A percentile compares a stretch with the other conserved stretches of the same genome.
Conservation (phyloP, 2,888 invertebrate genomes). For the Himalopsyche tibetana region DNA sequence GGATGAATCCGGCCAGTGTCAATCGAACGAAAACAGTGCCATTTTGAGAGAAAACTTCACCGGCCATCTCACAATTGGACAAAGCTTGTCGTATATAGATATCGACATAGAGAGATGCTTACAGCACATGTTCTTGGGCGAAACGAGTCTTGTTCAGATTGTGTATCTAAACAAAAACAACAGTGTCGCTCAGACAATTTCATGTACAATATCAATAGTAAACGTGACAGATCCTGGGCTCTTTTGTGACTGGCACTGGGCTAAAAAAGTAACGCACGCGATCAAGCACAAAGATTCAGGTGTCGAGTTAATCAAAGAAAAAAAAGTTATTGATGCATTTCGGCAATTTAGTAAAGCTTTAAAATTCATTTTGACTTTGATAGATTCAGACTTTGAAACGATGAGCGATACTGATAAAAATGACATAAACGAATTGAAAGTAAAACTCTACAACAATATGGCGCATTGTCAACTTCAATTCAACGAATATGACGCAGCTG, state of each 20-base stretch:
- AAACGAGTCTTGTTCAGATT: constrained; percentile 72
- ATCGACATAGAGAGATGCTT: constrained; percentile 76
- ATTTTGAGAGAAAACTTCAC: constrained; percentile 71
- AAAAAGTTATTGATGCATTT: constrained; percentile 82
- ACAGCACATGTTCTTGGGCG: constrained; percentile 76
- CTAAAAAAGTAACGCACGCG: constrained; percentile 75
- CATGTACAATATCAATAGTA: constrained; percentile 72
- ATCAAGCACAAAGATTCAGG: constrained; percentile 78
- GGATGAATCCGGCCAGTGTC: constrained; percentile 69
- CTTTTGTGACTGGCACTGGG: constrained; percentile 78
- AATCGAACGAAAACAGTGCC: constrained; percentile 68
- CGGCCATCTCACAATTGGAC: constrained; percentile 75
- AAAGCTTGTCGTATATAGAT: constrained; percentile 74
- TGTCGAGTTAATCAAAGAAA: constrained; percentile 80
- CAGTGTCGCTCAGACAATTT: constrained; percentile 70
- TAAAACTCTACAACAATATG: constrained; percentile 87
- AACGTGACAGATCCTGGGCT: constrained; percentile 73
- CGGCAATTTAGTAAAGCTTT: constrained; percentile 84
- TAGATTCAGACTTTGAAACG: constrained; percentile 77
- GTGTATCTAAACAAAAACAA: constrained; percentile 70
- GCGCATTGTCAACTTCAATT: constrained; percentile 87
- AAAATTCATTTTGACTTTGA: constrained; percentile 83
- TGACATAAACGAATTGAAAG: constrained; percentile 78
- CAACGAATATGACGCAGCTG: constrained; percentile 81
- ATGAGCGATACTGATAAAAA: constrained; percentile 74